Conservation (phyloP, 2,797 vertebrate species). For the Rhodeus uyekii region DNA sequence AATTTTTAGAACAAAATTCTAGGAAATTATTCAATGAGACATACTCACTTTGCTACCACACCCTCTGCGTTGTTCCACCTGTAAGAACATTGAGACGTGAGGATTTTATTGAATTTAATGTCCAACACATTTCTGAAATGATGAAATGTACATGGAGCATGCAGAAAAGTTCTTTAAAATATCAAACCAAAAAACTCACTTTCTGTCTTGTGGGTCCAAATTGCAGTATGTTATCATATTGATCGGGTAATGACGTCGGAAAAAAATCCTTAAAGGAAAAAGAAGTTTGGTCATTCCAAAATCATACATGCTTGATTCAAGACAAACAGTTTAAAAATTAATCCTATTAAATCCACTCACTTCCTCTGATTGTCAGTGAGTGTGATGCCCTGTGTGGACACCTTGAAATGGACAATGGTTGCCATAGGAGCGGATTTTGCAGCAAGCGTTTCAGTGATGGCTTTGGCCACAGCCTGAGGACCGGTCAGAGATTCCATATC, state of each 20-base stretch:
- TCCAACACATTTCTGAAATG: neutral
- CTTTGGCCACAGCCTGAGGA: slow-evolving; percentile 93
- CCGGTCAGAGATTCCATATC: slow-evolving; percentile 98
- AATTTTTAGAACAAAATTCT: neutral
- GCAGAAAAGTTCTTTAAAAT: neutral
- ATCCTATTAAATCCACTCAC: slow-evolving; percentile 74
- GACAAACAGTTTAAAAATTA: neutral
- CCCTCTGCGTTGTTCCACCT: slow-evolving; percentile 92
- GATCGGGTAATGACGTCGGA: slow-evolving; percentile 93
- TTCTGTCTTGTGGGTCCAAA: slow-evolving; percentile 91
- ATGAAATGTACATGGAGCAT: neutral
- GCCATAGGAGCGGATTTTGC: slow-evolving; percentile 81
- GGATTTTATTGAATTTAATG: neutral
- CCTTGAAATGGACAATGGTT: slow-evolving; percentile 95
- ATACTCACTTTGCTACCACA: slow-evolving; percentile 86
- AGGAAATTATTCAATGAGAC: neutral
- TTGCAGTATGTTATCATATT: slow-evolving; percentile 93
- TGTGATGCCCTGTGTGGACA: slow-evolving; percentile 94
- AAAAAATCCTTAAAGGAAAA: slow-evolving; percentile 84
- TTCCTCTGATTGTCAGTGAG: slow-evolving; percentile 98
- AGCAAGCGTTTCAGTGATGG: slow-evolving; percentile 85
- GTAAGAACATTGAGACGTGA: neutral
- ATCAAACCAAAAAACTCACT: slow-evolving; percentile 77
- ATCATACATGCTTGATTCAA: neutral
- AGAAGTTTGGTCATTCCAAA: neutral